Conservation (phyloP, 2,113 vertebrate species). For the Hassar affinis region DNA sequence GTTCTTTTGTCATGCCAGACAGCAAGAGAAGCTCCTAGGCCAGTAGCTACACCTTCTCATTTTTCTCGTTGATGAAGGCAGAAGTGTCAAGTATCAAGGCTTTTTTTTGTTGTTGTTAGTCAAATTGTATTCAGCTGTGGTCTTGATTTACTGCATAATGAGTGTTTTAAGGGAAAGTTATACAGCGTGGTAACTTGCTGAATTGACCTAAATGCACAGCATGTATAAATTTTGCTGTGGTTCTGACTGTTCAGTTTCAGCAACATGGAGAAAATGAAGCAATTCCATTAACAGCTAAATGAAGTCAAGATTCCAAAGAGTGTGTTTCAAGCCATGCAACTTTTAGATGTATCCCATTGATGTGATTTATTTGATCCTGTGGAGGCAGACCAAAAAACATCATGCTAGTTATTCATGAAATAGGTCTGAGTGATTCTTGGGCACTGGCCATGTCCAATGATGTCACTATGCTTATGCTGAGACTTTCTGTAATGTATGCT, state of each 20-base stretch:
- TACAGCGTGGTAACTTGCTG: conserved; percentile 13
- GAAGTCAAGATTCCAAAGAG: conserved; percentile 7
- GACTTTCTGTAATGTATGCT: conserved; percentile 59
- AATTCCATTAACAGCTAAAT: conserved; percentile 21
- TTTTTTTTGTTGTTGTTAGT: background rate
- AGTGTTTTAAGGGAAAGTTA: conserved; percentile 7
- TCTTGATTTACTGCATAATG: conserved; percentile 2
- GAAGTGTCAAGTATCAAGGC: background rate
- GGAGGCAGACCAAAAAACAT: conserved; percentile 38
- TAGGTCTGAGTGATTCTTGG: conserved; percentile 50
- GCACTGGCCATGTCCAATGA: conserved; percentile 53
- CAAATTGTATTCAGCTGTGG: background rate
- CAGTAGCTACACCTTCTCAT: conserved; percentile 9
- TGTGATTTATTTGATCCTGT: conserved; percentile 40
- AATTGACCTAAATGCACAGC: background rate
- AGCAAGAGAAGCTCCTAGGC: conserved; percentile 1
- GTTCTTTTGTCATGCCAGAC: conserved; percentile 28
- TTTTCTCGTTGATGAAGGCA: background rate
- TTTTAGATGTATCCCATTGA: conserved; percentile 36
- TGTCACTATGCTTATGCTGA: conserved; percentile 58
- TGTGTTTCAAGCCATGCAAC: conserved; percentile 16
- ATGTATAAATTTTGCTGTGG: conserved; percentile 2
- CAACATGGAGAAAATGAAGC: background rate
- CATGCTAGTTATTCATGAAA: conserved; percentile 48
- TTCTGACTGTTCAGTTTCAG: background rate